Percentiles rank a stretch among this genome's conserved stretches.
Evolutionary conservation across 2,888 invertebrate species (phyloP).

Genomic region (Philaethria dido): DNA sequence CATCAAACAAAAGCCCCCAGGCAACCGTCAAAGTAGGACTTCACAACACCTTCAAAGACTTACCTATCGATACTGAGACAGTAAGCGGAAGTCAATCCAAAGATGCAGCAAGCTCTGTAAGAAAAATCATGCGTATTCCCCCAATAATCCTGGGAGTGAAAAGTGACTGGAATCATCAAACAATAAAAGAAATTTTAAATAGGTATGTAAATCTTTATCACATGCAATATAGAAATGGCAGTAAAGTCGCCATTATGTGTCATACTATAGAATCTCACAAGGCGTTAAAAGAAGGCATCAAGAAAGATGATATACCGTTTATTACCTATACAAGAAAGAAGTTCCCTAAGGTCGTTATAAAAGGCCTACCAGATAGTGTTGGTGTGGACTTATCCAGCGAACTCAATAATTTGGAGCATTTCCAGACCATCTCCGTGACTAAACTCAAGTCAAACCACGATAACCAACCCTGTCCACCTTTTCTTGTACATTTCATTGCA

Average conservation of each 20-base stretch:
- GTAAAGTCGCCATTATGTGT: background rate
- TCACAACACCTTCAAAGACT: background rate
- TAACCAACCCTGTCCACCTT: background rate
- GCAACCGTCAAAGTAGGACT: background rate
- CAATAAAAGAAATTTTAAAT: background rate
- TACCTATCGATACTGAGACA: background rate
- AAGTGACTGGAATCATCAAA: background rate
- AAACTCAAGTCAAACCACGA: background rate
- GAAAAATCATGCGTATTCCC: background rate
- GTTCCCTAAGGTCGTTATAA: background rate
- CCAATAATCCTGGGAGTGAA: background rate
- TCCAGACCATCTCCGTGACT: background rate
- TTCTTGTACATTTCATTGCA: conserved; percentile 24
- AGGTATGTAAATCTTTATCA: background rate
- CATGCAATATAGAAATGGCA: background rate
- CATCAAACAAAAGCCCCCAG: background rate
- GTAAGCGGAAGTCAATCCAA: no score
- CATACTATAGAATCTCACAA: background rate
- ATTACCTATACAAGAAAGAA: conserved; percentile 9
- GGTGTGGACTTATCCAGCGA: background rate
- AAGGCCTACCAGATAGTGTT: background rate
- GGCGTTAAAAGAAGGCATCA: conserved; percentile 4
- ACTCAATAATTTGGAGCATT: background rate
- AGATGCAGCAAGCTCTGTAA: background rate
- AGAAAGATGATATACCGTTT: background rate